phyloP scores from a whole-genome alignment of 2,797 vertebrate genomes.

The Staurois parvus region DNA sequence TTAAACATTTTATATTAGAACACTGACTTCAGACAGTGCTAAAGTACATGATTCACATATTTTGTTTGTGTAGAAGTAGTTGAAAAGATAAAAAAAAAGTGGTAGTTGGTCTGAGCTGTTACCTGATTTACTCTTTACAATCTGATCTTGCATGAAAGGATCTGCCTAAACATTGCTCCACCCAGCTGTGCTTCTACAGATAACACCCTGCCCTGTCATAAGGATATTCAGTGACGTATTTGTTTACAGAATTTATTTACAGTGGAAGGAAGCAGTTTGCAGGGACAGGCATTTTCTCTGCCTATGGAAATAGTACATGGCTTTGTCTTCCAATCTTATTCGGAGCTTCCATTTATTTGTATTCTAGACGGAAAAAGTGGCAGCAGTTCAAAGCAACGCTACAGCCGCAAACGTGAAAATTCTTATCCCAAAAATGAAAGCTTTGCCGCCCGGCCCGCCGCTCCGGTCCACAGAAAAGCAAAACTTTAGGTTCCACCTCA shows the following conservation, averaged over 20 bases:
- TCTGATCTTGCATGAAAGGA: neutral
- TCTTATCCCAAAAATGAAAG: conserved; percentile 90
- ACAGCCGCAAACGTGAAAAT: conserved; percentile 93
- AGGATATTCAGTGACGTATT: neutral
- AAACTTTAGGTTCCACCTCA: conserved; percentile 97
- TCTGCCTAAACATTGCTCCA: conserved; percentile 1
- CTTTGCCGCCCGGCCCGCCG: conserved; percentile 86
- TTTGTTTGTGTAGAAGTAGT: too few species aligned
- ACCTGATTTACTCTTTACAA: neutral
- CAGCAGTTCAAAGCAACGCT: conserved; percentile 89
- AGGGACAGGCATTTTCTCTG: neutral
- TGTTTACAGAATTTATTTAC: neutral
- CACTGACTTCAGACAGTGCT: too few species aligned
- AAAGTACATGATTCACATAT: too few species aligned
- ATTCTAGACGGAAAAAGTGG: conserved; percentile 83
- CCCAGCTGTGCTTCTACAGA: conserved; percentile 33
- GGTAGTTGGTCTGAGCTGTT: neutral
- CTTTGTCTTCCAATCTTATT: neutral
- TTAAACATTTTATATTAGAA: too few species aligned
- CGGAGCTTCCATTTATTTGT: neutral
- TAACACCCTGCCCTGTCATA: neutral
- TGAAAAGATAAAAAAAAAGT: too few species aligned
- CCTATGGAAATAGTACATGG: neutral
- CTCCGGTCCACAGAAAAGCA: conserved; percentile 98
- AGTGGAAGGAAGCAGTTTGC: neutral